Evolutionary conservation across 1,140 invertebrate genomes (phyloP).

Genomic region (Brachionus sp.): DNA sequence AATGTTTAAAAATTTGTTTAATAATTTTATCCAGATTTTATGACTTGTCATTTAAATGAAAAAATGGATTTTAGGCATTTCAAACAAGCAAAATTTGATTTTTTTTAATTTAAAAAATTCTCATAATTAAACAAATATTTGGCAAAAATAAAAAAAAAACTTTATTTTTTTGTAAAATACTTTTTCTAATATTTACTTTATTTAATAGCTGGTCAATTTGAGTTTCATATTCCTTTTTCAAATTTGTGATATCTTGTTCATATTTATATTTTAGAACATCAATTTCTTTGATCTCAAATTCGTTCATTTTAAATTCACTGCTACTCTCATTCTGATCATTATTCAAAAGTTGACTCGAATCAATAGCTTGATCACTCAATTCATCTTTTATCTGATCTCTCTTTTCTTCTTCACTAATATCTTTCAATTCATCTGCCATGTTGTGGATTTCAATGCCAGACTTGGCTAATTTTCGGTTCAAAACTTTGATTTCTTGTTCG

Average conservation of each 20-base stretch:
- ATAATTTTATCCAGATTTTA: too few species aligned
- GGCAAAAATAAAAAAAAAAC: too few species aligned
- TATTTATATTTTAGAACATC: conserved; percentile 33
- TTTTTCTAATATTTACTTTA: background rate
- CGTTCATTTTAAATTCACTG: background rate
- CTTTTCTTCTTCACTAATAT: conserved; percentile 16
- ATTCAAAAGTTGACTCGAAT: background rate
- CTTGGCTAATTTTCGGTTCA: background rate
- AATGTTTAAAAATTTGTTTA: too few species aligned
- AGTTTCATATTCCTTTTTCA: conserved; percentile 24
- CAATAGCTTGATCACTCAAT: background rate
- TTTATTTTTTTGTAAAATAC: background rate
- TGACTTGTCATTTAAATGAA: too few species aligned
- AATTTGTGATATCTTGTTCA: background rate
- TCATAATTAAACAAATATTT: too few species aligned
- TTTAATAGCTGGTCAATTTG: conserved; percentile 14
- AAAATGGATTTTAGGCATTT: too few species aligned
- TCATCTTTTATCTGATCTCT: background rate
- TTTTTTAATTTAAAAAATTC: too few species aligned
- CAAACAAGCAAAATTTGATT: too few species aligned
- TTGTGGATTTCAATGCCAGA: conserved; percentile 21
- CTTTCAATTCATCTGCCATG: background rate
- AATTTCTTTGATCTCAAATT: conserved; percentile 38
- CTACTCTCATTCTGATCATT: background rate
- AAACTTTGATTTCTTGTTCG: conserved; percentile 13